A percentile compares a stretch with the other conserved stretches of the same genome.
phyloP scores from a whole-genome alignment of 2,888 invertebrate genomes.

The Megastigmus dorsalis region DNA sequence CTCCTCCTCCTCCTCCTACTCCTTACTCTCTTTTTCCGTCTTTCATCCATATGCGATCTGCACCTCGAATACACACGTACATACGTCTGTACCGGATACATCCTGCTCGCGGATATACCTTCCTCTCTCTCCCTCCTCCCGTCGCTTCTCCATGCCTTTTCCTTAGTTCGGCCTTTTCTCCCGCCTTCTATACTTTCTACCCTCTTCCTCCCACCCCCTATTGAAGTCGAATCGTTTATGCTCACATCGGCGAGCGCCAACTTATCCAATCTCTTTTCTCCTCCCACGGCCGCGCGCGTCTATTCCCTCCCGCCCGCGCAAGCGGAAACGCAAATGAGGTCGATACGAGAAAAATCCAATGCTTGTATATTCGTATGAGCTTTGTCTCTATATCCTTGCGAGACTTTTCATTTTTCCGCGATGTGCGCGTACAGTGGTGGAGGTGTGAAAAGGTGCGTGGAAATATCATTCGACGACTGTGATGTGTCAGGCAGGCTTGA shows the following conservation, averaged over 20 bases:
- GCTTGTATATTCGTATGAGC: background rate
- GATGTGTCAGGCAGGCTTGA: too few species aligned
- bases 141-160: background rate
- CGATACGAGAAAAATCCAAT: conserved; percentile 12
- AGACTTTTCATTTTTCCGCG: too few species aligned
- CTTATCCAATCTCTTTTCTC: conserved; percentile 18
- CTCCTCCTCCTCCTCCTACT: background rate
- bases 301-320: too few species aligned
- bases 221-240: conserved; percentile 8
- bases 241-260: background rate
- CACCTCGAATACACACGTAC: too few species aligned
- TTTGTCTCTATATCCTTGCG: too few species aligned
- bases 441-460: too few species aligned
- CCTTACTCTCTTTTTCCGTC: too few species aligned
- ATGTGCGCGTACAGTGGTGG: too few species aligned
- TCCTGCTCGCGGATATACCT: background rate
- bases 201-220: background rate
- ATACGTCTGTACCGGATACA: background rate
- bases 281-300: too few species aligned
- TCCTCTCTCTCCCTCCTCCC: background rate
- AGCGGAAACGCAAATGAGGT: conserved; percentile 28
- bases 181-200: too few species aligned
- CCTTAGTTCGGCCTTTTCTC: background rate
- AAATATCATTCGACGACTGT: too few species aligned
- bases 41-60: too few species aligned